Evolutionary conservation across 2,888 invertebrate species (phyloP), one percentile per base, ranked within the genome.

Genomic region (Gastracanthus pulcherrimus): DNA sequence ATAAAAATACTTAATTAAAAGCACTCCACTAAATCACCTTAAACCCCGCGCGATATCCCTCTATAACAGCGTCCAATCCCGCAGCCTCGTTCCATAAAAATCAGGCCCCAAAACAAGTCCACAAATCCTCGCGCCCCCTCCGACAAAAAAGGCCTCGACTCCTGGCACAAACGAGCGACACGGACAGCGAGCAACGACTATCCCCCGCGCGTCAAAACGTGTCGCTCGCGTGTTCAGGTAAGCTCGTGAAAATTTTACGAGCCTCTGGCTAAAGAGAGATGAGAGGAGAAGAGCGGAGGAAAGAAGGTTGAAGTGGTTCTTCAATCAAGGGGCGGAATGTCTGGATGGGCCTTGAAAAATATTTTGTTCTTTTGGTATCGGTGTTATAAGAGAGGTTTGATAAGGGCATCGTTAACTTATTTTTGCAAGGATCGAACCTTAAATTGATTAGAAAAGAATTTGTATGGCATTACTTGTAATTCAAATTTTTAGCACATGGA

Each of bases 1-100:
- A 74, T 62, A 74, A 74, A 74, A 74, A 74, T 74, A 74, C 60
- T 64, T 66, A 75, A 75, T 75, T 64, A 51, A 66, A 74, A 29
- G n/a, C 34, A 75, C 23, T 51, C 26, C 26, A 16, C 26, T 75
- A 51, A 75, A 75, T 75, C 75, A 75, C n/a, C 4, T 9, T 23
- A 26, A 36, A 34, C 26, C 19, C 36, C 34, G 41, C 3, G 26
- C 6, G 48, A n/a, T 41, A n/a, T n/a, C n/a, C n/a, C n/a, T n/a
- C n/a, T n/a, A n/a, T n/a, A n/a, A n/a, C 13, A 38, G 5, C 41
- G 66, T 60, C 41, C 1, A 13, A 64, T 2, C 62, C 36, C 62
- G 31, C 11, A 16, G 26, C 16, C 45, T 45, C 31, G 16, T 55
- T 55, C 55, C 55, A 55, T 55, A 55, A 55, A 55, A 55, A 55